Evolutionary conservation across 2,113 vertebrate genomes (phyloP).

Genomic region (Misgurnus mizolepis): DNA sequence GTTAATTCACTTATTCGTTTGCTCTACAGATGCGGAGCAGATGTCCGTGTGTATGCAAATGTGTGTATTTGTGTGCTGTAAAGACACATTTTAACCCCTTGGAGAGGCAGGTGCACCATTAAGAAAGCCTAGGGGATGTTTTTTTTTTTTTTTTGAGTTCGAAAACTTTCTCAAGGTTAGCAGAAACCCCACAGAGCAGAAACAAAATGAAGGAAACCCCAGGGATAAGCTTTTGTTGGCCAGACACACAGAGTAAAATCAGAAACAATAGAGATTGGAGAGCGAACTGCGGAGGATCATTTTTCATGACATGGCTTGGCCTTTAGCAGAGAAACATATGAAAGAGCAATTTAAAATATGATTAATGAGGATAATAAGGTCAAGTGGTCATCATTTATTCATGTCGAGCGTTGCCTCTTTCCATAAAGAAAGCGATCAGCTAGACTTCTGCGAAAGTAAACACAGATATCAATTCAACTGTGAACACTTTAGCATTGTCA

Average conservation of each 20-base stretch:
- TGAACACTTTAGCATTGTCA: background rate
- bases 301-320: conserved; percentile 46
- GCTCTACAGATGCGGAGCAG: background rate
- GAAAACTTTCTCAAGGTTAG: conserved; percentile 45
- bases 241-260: conserved; percentile 30
- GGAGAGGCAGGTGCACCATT: conserved; percentile 20
- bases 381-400: conserved; percentile 49
- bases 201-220: conserved; percentile 31
- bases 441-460: conserved; percentile 24
- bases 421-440: background rate
- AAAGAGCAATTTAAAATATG: conserved; percentile 44
- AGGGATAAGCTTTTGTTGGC: conserved; percentile 26
- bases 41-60: background rate
- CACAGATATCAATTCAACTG: conserved; percentile 4
- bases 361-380: conserved; percentile 57
- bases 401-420: background rate
- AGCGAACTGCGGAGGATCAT: conserved; percentile 35
- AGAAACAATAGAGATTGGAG: conserved; percentile 46
- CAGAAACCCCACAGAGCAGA: conserved; percentile 24
- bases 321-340: conserved; percentile 42
- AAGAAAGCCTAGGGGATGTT: conserved; percentile 5
- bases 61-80: background rate
- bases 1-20: background rate
- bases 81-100: conserved; percentile 1
- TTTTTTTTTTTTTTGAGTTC: conserved; percentile 43